Evolutionary conservation across 2,797 vertebrate genomes (phyloP), one percentile per base, ranked within the genome.

Genomic region (Pampus argenteus): DNA sequence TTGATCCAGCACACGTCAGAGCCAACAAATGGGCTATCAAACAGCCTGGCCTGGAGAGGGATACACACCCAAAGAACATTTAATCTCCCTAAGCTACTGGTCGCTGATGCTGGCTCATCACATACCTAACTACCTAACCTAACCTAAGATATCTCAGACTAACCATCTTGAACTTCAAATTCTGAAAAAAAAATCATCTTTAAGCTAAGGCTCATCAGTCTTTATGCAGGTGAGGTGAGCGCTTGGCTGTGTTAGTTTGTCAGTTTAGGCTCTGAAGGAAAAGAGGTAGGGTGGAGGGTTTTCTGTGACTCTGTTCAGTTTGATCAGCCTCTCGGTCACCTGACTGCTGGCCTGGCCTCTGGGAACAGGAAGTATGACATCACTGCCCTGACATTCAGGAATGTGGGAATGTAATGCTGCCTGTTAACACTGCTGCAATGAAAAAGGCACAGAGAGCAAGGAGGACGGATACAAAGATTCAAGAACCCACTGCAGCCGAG

Each of bases 281-380:
- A 61, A 2, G 40, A 59, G 65, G 63, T 47, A 42, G 29, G 40
- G 55, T 18, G 58, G 55, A 56, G 71, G 78, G 42, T 55, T 71
- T 48, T 76, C 70, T 78, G 79, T 48, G 71, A 9, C 13, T 77
- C 73, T 69, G 79, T 85, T 86, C 72, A 66, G 81, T 80, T 76
- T 81, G 77, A 83, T 90, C 82, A 69, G 75, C 66, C 68, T 74
- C 54, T 60, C 44, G 10, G 86, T 91, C 91, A 92, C 90, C 90
- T 93, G 91, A 91, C 86, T 65, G 74, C 72, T 56, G 64, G 83
- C 71, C 74, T 58, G 78, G 61, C 76, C 78, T 83, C 77, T 88
- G 88, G 66, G 89, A 90, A 91, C 92, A 93, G 91, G 92, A 94
- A 90, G 84, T 88, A 87, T 94, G 92, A 94, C 93, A 93, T 93